phyloP scores from a whole-genome alignment of 1,140 invertebrate species.

The Gyrodactylus salaris region DNA sequence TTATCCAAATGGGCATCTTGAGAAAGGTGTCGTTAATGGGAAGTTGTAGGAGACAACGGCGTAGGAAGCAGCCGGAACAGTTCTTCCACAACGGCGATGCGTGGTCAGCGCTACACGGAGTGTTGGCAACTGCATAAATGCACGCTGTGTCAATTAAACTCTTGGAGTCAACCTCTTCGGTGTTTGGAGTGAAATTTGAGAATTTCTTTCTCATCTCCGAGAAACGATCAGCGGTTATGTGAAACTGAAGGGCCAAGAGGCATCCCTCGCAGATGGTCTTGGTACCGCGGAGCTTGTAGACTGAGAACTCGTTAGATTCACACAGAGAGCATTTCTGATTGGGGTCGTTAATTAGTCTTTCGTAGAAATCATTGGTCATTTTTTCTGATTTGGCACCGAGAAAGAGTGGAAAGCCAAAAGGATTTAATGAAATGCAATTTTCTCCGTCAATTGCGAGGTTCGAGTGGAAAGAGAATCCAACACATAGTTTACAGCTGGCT shows the following conservation, averaged over 20 bases:
- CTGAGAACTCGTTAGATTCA: neutral
- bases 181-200: neutral
- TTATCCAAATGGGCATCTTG: neutral
- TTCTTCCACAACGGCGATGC: neutral
- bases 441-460: too few relatives aligned
- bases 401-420: neutral
- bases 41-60: neutral
- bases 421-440: too few relatives aligned
- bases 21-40: neutral
- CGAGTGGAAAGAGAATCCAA: too few relatives aligned
- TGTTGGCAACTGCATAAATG: neutral
- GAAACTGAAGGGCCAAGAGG: neutral
- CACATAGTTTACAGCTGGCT: too few relatives aligned
- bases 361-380: neutral
- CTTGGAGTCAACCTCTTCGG: neutral
- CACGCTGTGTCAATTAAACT: neutral
- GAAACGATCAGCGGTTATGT: neutral
- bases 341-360: neutral
- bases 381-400: neutral
- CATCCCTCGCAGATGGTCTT: neutral
- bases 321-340: neutral
- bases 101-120: neutral
- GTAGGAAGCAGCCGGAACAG: neutral
- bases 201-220: neutral
- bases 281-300: neutral